Base-by-base conservation (phyloP, 2,888 invertebrate species). In the Xanthostigma xanthostigma region DNA sequence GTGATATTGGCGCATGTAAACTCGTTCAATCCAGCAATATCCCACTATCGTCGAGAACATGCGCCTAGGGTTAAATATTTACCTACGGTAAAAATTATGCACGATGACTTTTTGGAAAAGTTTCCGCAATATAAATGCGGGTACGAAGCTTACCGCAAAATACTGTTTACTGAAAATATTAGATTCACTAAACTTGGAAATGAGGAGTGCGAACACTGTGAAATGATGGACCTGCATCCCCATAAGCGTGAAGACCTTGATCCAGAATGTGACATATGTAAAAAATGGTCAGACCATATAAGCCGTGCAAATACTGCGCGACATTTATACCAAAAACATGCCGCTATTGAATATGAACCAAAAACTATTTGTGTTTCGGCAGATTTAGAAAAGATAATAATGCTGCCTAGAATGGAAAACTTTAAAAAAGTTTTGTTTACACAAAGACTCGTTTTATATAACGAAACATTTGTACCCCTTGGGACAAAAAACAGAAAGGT, bases 351-450 rank as follows among this genome's bases (percentile, higher is more conserved):
- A n/a, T n/a, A n/a, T n/a, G n/a, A n/a, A n/a, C n/a, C n/a, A n/a
- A n/a, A n/a, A n/a, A n/a, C n/a, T n/a, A n/a, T n/a, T n/a, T n/a
- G n/a, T n/a, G n/a, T n/a, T n/a, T n/a, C n/a, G n/a, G n/a, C n/a
- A n/a, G n/a, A n/a, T n/a, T n/a, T n/a, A n/a, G n/a, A 50, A 43
- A 50, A 51, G 38, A 46, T 49, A 4, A 50, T 50, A 41, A 50
- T 50, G 40, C 2, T 50, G 33, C 47, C 47, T 3, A 6, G 50
- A 11, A 43, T 47, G 17, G 47, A 50, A 8, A 36, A 33, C 36
- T 50, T 50, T 47, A 43, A 46, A 44, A 48, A 44, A 17, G 47
- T 47, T 43, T 4, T 50, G 9, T 50, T 50, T 39, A 50, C 37
- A 12, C 27, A 50, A 37, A 46, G 50, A 39, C 9, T 50, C 1